These are phyloP conservation scores for Leptinotarsa defecta DNA, from an alignment of 1,140 invertebrate genomes.

Conservation along the genomic window DNA sequence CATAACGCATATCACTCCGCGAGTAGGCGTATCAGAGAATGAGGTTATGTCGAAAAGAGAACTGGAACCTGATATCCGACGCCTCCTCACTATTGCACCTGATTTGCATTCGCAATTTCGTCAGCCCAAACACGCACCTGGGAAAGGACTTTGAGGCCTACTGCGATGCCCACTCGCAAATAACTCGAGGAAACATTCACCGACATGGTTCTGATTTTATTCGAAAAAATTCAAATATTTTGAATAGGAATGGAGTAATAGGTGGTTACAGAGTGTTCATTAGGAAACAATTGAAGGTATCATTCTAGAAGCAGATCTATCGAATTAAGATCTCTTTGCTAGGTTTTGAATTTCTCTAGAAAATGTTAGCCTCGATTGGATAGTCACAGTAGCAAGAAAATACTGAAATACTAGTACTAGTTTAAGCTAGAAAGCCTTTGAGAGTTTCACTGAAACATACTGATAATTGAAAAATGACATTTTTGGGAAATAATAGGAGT, in stretches of 20 bases:
- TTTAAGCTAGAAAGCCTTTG: too few species aligned
- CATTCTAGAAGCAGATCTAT: too few species aligned
- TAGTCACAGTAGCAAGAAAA: too few species aligned
- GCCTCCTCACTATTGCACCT: conserved; percentile 7
- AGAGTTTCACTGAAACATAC: too few species aligned
- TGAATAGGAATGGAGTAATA: too few species aligned
- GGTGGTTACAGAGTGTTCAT: too few species aligned
- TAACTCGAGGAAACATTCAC: conserved; percentile 8
- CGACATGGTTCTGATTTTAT: neutral
- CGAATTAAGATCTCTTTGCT: too few species aligned
- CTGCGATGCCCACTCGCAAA: conserved; percentile 8
- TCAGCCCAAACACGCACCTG: neutral
- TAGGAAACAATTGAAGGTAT: neutral
- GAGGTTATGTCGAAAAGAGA: conserved; percentile 1
- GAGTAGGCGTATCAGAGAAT: conserved; percentile 9
- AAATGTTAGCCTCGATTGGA: too few species aligned
- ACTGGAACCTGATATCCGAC: neutral
- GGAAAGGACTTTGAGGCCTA: conserved; percentile 13
- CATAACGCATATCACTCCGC: neutral
- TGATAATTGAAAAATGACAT: too few species aligned
- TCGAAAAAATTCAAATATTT: conserved; percentile 20
- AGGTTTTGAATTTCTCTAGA: too few species aligned
- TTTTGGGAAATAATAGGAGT: too few species aligned
- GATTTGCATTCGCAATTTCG: conserved; percentile 20
- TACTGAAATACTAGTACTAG: too few species aligned